These are phyloP conservation scores for Hydriomena furcata DNA, from an alignment of 2,888 invertebrate genomes.

Conservation along the genomic window DNA sequence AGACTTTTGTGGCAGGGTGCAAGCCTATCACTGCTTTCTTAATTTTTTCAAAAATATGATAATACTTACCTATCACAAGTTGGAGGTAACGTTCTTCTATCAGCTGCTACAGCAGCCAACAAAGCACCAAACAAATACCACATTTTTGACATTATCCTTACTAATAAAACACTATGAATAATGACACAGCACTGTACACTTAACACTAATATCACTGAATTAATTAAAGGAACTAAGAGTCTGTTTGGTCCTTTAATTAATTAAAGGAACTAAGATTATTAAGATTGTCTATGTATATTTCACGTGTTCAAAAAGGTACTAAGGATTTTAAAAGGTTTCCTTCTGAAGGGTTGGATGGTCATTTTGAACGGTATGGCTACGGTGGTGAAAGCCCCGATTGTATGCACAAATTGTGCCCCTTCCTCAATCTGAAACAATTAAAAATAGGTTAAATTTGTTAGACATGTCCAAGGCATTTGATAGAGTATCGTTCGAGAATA, in stretches of 20 bases:
- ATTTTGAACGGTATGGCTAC: constrained; percentile 61
- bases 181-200: constrained; percentile 61
- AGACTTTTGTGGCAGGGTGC: too few species aligned
- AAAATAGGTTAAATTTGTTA: constrained; percentile 25
- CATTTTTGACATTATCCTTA: constrained; percentile 54
- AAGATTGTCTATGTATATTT: constrained; percentile 27
- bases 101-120: constrained; percentile 57
- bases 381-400: constrained; percentile 35
- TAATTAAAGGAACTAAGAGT: constrained; percentile 55
- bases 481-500: not conserved
- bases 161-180: constrained; percentile 38
- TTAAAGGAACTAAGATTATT: constrained; percentile 25
- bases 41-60: not conserved
- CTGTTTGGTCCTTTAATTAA: constrained; percentile 48
- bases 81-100: constrained; percentile 73
- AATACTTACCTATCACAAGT: constrained; percentile 82
- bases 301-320: constrained; percentile 74
- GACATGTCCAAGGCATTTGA: constrained; percentile 17
- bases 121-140: constrained; percentile 56
- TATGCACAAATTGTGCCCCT: constrained; percentile 50
- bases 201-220: constrained; percentile 72
- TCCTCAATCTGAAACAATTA: constrained; percentile 62
- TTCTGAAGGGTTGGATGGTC: constrained; percentile 62
- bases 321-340: constrained; percentile 64
- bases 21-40: too few species aligned